Percentiles rank a stretch among this genome's conserved stretches.
Conservation (phyloP, 2,888 invertebrate species). For the Perizoma flavofasciatum region DNA sequence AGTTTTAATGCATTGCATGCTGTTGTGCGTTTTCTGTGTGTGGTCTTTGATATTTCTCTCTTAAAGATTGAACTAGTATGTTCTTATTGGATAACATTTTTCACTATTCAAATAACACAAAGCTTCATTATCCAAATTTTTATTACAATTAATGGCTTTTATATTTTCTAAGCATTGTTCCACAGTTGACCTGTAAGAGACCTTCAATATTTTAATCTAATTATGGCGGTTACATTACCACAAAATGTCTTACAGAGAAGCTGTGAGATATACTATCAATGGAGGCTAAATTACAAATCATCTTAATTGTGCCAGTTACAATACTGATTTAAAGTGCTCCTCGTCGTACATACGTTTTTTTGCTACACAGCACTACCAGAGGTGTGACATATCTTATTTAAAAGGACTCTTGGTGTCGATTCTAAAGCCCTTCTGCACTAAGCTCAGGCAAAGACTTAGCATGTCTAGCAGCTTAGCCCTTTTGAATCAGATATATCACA, state of each 20-base stretch:
- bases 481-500: no score
- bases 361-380: not conserved
- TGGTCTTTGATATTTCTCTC: constrained; percentile 58
- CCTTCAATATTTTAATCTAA: constrained; percentile 38
- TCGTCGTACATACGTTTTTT: not conserved
- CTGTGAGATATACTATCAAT: constrained; percentile 57
- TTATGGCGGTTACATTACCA: constrained; percentile 81
- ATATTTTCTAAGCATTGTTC: constrained; percentile 34
- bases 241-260: constrained; percentile 76
- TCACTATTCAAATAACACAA: constrained; percentile 19
- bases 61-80: constrained; percentile 12
- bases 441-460: no score
- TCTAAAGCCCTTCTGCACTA: no score
- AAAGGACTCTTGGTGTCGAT: not conserved
- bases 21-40: constrained; percentile 55
- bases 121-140: constrained; percentile 16
- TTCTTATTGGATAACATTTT: constrained; percentile 10
- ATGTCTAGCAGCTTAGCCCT: no score
- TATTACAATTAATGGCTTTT: no score
- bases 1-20: constrained; percentile 50
- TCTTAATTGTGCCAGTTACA: not conserved
- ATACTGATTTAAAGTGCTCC: not conserved
- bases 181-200: constrained; percentile 80
- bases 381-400: not conserved
- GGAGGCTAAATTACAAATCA: not conserved